Evolutionary conservation across 2,888 invertebrate genomes (phyloP), one percentile per base, ranked within the genome.

Genomic region (Phragmatobia fuliginosa): DNA sequence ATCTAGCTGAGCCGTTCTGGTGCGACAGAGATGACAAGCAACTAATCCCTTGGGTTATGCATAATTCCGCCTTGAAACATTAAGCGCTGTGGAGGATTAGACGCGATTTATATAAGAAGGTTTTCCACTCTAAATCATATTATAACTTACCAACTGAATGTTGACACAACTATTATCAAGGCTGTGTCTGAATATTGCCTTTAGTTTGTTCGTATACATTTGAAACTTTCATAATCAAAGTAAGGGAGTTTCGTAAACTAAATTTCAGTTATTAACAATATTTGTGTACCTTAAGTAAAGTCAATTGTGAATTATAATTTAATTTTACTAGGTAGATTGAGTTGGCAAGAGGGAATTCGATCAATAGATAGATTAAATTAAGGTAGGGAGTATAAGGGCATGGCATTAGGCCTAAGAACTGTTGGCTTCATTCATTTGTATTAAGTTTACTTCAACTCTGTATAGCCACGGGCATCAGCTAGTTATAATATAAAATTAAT

Each of bases 41-140:
- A 88, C 89, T 92, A 93, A 94, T 92, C 94, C 91, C 89, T 74
- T 68, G 86, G 91, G 92, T 91, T 92, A 89, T 91, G 93, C 91
- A 93, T 94, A 94, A 94, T 93, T 90, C 91, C 90, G 83, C 86
- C 90, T 88, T 86, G 87, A 91, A 91, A 91, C 92, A 92, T 91
- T 92, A 91, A 92, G 89, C 90, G 91, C 88, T 90, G 83, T 84
- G 80, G 81, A 76, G 91, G 93, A 91, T 94, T 94, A 93, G 84
- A 87, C 82, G 83, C 88, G 91, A 91, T 91, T 92, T 91, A 90
- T 87, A 90, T 90, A 89, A 85, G 87, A 84, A 88, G 88, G 88
- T 90, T 90, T 87, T 87, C 85, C 85, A 90, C 88, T 90, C 86
- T 72, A 78, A 77, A 84, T 85, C 81, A 84, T 85, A 84, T 74